phyloP scores from a whole-genome alignment of 2,888 invertebrate genomes.

The Phorcus lineatus region DNA sequence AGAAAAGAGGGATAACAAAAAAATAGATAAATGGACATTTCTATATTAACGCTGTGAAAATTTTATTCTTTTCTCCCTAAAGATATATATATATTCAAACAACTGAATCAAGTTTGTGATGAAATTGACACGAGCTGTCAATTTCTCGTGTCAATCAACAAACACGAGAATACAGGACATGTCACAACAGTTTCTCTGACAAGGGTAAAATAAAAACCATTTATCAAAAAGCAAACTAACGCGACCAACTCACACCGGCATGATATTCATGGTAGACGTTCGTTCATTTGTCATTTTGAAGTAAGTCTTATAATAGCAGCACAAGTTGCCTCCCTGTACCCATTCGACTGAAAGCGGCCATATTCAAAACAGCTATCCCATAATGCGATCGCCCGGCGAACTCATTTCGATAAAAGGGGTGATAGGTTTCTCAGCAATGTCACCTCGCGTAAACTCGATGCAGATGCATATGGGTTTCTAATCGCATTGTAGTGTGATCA shows the following conservation, averaged over 20 bases:
- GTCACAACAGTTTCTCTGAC: neutral
- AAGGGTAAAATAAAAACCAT: too few relatives aligned
- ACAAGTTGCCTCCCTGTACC: constrained; percentile 28
- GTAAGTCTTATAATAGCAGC: neutral
- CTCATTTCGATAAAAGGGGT: constrained; percentile 10
- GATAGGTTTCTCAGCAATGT: neutral
- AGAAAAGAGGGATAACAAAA: too few relatives aligned
- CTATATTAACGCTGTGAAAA: too few relatives aligned
- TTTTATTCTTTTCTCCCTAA: too few relatives aligned
- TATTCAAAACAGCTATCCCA: constrained; percentile 29
- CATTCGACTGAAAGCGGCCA: neutral
- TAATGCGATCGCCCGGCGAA: neutral
- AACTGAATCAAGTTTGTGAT: neutral
- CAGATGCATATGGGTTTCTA: neutral
- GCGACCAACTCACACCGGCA: too few relatives aligned
- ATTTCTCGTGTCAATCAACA: neutral
- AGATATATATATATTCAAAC: neutral
- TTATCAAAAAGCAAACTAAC: too few relatives aligned
- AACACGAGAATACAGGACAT: neutral
- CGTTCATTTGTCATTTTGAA: neutral
- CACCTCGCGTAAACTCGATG: neutral
- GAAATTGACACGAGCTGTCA: neutral
- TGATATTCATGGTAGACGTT: neutral
- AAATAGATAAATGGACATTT: too few relatives aligned
- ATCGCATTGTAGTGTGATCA: too few relatives aligned